Conservation (phyloP, 2,113 vertebrate genomes). For the Xyliphius kryptos region DNA sequence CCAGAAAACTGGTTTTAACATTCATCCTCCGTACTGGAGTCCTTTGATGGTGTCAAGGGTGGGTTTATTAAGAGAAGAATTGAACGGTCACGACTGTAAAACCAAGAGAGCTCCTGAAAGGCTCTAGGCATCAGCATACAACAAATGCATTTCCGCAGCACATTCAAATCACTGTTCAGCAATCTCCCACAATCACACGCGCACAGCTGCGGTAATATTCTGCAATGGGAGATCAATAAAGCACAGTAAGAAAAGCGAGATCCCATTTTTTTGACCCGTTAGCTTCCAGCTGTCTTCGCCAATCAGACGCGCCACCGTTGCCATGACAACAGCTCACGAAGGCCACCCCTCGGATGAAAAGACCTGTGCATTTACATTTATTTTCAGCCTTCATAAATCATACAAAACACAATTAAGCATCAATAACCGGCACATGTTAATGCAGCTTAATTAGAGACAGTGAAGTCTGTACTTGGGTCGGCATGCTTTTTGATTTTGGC, state of each 20-base stretch:
- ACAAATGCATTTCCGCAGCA: constrained; percentile 29
- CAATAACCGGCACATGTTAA: too few relatives aligned
- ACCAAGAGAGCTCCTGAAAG: background rate
- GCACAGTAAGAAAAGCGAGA: constrained; percentile 35
- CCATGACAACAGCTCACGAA: constrained; percentile 34
- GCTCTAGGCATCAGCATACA: constrained; percentile 11
- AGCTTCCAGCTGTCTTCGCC: constrained; percentile 42
- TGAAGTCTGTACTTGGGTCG: too few relatives aligned
- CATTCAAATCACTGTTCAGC: constrained; percentile 31
- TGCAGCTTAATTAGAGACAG: too few relatives aligned
- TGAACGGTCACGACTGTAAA: constrained; percentile 30
- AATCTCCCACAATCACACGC: constrained; percentile 25
- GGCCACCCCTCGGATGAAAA: constrained; percentile 33
- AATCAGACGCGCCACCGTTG: constrained; percentile 33
- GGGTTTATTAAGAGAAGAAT: constrained; percentile 24
- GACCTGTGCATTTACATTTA: too few relatives aligned
- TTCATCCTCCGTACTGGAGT: constrained; percentile 18
- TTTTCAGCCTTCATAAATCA: too few relatives aligned
- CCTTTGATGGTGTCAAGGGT: constrained; percentile 13
- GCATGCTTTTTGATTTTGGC: too few relatives aligned
- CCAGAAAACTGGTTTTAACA: constrained; percentile 18
- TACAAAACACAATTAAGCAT: too few relatives aligned
- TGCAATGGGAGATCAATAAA: constrained; percentile 38
- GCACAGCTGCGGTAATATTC: constrained; percentile 32
- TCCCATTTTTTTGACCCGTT: constrained; percentile 40